phyloP scores from a whole-genome alignment of 2,888 invertebrate genomes.

The Epicampocera succincta region DNA sequence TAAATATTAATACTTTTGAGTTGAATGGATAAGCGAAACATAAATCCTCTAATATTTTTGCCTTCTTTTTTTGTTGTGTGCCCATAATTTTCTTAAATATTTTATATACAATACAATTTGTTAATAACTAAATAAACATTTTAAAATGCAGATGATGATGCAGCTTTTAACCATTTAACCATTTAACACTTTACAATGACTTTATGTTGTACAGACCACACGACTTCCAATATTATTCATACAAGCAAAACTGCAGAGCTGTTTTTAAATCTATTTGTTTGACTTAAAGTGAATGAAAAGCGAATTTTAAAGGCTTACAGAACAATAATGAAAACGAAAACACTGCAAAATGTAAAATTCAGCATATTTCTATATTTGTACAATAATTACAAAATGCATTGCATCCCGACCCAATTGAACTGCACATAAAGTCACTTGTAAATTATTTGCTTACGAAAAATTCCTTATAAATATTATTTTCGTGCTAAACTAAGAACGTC shows the following conservation, averaged over 20 bases:
- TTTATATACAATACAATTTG: constrained; percentile 10
- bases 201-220: constrained; percentile 54
- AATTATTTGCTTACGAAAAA: constrained; percentile 50
- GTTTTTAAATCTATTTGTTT: constrained; percentile 29
- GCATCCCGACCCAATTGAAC: constrained; percentile 44
- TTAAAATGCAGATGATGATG: constrained; percentile 59
- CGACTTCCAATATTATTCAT: background rate
- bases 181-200: constrained; percentile 63
- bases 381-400: constrained; percentile 27
- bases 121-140: constrained; percentile 3
- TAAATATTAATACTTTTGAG: constrained; percentile 54
- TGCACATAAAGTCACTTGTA: constrained; percentile 60
- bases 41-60: constrained; percentile 44
- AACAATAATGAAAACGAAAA: constrained; percentile 40
- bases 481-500: background rate
- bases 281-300: constrained; percentile 9
- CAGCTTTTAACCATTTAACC: constrained; percentile 68
- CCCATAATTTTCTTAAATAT: constrained; percentile 33
- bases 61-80: constrained; percentile 54
- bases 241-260: constrained; percentile 54
- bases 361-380: constrained; percentile 10
- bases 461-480: background rate
- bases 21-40: constrained; percentile 45
- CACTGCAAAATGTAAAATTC: constrained; percentile 24
- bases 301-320: constrained; percentile 58